phyloP scores from a whole-genome alignment of 1,140 invertebrate species.

The Hirudo medicinalis region DNA sequence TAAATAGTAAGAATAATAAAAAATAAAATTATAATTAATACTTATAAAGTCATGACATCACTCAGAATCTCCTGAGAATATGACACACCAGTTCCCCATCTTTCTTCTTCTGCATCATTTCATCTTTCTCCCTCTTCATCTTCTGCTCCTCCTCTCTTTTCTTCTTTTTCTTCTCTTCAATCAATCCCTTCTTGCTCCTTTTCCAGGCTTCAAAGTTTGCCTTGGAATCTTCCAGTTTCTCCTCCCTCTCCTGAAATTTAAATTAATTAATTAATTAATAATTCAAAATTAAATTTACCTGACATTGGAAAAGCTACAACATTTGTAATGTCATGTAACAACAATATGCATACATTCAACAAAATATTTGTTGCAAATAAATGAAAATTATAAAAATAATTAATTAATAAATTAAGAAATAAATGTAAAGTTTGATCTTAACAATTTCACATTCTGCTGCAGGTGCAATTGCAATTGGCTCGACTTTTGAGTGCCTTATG shows the following conservation, averaged over 20 bases:
- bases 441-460: too few relatives aligned
- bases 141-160: background rate
- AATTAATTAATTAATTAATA: background rate
- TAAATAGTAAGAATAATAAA: too few relatives aligned
- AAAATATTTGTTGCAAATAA: background rate
- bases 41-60: too few relatives aligned
- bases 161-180: conserved; percentile 8
- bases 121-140: background rate
- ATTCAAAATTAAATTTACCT: background rate
- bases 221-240: background rate
- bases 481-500: too few relatives aligned
- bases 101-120: conserved; percentile 1
- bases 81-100: background rate
- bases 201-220: conserved; percentile 2
- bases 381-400: too few relatives aligned
- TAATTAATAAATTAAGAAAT: too few relatives aligned
- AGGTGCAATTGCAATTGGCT: too few relatives aligned
- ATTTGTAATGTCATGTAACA: too few relatives aligned
- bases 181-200: background rate
- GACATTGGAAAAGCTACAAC: background rate
- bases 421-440: background rate
- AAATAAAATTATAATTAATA: too few relatives aligned
- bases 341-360: too few relatives aligned
- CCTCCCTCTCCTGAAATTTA: background rate
- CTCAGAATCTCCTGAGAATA: too few relatives aligned